Conservation (phyloP, 2,797 vertebrate genomes). For the Eulemur mongoz region DNA sequence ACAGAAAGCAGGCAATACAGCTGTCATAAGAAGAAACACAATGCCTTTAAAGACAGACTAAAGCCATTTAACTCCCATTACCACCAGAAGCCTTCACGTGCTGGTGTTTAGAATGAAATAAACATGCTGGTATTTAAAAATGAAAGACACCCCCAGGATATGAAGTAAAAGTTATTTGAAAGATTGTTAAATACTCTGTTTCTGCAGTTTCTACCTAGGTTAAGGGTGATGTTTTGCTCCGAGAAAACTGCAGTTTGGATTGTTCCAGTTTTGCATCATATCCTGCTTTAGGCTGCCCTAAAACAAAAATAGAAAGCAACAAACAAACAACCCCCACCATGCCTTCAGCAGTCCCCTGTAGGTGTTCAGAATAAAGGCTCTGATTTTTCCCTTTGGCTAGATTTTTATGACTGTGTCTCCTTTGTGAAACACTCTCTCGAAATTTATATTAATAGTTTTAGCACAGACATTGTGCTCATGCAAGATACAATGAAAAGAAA, state of each 20-base stretch:
- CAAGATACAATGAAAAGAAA: background rate
- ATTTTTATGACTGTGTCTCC: background rate
- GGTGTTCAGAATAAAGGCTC: background rate
- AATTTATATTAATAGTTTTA: background rate
- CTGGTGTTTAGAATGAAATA: background rate
- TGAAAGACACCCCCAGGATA: background rate
- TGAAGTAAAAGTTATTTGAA: background rate
- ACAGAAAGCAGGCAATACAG: background rate
- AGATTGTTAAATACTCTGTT: background rate
- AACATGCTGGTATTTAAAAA: background rate
- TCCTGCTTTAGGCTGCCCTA: background rate
- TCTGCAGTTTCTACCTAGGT: background rate
- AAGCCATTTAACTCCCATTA: background rate
- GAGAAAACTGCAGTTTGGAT: background rate
- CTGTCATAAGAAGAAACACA: background rate
- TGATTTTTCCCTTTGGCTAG: background rate
- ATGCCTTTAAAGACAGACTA: background rate
- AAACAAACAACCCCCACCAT: background rate
- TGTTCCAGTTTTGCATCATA: background rate
- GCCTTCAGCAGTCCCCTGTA: background rate
- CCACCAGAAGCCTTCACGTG: background rate
- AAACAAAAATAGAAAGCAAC: background rate
- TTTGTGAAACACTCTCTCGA: constrained; percentile 22
- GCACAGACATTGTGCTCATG: background rate
- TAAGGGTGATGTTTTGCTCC: background rate